phyloP scores from a whole-genome alignment of 2,888 invertebrate genomes.

The Serrognathus titanus region DNA sequence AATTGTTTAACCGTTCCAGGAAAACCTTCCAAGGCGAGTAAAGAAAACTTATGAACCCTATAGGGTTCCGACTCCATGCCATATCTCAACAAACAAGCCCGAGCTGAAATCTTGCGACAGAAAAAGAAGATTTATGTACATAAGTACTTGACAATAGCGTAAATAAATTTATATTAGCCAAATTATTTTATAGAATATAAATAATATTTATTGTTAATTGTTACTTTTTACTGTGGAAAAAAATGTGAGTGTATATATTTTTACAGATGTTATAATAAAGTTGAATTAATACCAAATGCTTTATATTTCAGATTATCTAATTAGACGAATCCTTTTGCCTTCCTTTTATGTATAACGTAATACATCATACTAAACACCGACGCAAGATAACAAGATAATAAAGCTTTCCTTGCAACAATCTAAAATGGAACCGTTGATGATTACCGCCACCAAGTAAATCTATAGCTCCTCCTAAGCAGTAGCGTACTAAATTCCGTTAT shows the following conservation, averaged over 20 bases:
- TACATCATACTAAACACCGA: no score
- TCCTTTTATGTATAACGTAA: no score
- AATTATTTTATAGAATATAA: slow-evolving; percentile 1
- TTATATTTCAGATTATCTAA: no score
- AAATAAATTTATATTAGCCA: neutral
- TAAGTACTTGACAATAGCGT: no score
- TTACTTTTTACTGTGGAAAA: slow-evolving; percentile 9
- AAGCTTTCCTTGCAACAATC: no score
- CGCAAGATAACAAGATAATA: no score
- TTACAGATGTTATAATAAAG: slow-evolving; percentile 17
- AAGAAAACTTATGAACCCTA: slow-evolving; percentile 14
- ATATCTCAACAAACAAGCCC: slow-evolving; percentile 15
- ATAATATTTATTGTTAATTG: slow-evolving; percentile 17
- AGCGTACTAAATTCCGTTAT: neutral
- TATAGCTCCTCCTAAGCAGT: neutral
- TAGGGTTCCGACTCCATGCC: slow-evolving; percentile 11
- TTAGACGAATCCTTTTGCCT: no score
- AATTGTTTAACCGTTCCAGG: slow-evolving; percentile 12
- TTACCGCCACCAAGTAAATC: no score
- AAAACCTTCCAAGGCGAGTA: slow-evolving; percentile 14
- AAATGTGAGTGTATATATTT: slow-evolving; percentile 13
- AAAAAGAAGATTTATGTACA: slow-evolving; percentile 5
- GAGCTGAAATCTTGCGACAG: slow-evolving; percentile 1
- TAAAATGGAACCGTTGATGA: no score
- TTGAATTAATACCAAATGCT: neutral